phyloP scores from a whole-genome alignment of 2,113 vertebrate species.

The Tupaia tana region DNA sequence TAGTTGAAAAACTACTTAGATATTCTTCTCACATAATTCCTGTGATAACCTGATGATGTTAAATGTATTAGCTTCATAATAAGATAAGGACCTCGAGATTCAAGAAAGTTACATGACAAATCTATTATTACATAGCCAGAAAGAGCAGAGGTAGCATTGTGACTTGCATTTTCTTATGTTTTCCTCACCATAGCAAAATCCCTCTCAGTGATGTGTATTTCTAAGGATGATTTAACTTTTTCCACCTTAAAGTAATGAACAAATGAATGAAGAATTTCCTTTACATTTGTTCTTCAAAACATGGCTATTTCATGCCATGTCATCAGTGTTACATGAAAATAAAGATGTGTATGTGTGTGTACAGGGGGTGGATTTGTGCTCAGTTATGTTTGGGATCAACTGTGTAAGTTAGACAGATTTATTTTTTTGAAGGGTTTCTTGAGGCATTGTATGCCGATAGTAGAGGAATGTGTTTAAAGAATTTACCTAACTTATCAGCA shows the following conservation, averaged over 20 bases:
- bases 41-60: neutral
- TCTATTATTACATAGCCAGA: neutral
- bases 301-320: neutral
- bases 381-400: neutral
- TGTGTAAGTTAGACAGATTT: neutral
- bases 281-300: neutral
- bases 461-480: neutral
- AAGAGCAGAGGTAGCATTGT: neutral
- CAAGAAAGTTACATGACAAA: neutral
- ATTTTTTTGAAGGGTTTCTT: slow-evolving; percentile 41
- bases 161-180: neutral
- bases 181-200: neutral
- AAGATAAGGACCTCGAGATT: neutral
- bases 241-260: neutral
- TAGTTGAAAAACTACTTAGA: neutral
- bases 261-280: neutral
- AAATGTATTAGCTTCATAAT: neutral
- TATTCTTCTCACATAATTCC: slow-evolving; percentile 9
- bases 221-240: neutral
- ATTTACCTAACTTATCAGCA: neutral
- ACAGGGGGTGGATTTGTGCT: neutral
- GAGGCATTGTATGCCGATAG: neutral
- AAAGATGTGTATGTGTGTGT: neutral
- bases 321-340: neutral
- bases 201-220: neutral